Evolutionary conservation across 2,888 invertebrate genomes (phyloP), one percentile per base, ranked within the genome.

Genomic region (Patella pellucida): DNA sequence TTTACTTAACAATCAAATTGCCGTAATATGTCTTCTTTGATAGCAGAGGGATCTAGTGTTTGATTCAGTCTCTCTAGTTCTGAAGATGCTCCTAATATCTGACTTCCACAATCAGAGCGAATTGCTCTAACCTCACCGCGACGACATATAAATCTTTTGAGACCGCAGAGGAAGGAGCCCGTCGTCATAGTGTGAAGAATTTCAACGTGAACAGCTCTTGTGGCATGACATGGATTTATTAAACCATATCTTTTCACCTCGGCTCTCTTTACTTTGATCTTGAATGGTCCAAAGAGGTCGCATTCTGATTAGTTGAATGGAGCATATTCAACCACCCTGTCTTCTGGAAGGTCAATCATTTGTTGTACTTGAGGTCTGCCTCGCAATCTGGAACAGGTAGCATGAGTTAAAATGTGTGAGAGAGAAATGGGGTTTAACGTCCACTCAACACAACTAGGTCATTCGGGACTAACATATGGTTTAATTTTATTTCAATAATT

Each of bases 301-400:
- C n/a, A n/a, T n/a, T n/a, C n/a, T n/a, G n/a, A n/a, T n/a, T 85
- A 77, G 1, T 79, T 68, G 78, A 91, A 91, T 7, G 89, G 86
- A 5, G 77, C 52, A 2, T 78, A 76, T 7, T 80, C 77, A 2
- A 75, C 78, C 3, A 89, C 81, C 75, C 91, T 76, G 7, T 85
- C 82, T 5, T 51, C 16, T 0, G 91, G 90, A 12, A 90, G 80
- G 27, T 86, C 81, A 1, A 86, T 85, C 89, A 89, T 90, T 72
- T 41, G 41, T 41, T 41, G 9, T 7, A 41, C 41, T 41, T 41
- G 9, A 7, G 41, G 41, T 41, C 41, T 41, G 7, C 85, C 84
- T 16, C 83, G 79, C 12, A 79, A 71, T 31, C 81, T 81, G 16
- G 79, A 75, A 75, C 91, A 91, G 2, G 31, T n/a, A n/a, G n/a